Percentiles rank a stretch among this genome's conserved stretches.
phyloP scores from a whole-genome alignment of 2,888 invertebrate genomes.

The Orthonychiurus folsomi region DNA sequence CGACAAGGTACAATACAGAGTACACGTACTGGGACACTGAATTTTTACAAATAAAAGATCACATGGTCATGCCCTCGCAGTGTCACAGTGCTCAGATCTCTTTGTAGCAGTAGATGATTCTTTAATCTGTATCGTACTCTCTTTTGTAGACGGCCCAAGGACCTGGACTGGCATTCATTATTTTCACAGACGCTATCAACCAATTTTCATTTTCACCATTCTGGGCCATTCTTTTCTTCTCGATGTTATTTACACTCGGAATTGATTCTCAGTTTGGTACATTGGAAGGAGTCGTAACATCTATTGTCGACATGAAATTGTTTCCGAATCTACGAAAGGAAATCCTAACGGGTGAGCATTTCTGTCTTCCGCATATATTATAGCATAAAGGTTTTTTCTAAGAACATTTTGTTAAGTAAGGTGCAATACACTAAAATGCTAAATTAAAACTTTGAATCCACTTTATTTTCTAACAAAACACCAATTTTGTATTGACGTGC shows the following conservation, averaged over 20 bases:
- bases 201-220: constrained; percentile 93
- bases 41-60: not conserved
- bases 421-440: too few species aligned
- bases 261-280: constrained; percentile 85
- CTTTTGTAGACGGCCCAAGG: constrained; percentile 81
- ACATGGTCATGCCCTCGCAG: not conserved
- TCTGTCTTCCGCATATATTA: constrained; percentile 3
- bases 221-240: constrained; percentile 91
- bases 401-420: not conserved
- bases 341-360: constrained; percentile 61
- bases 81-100: not conserved
- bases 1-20: constrained; percentile 62
- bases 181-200: constrained; percentile 95
- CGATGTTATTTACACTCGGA: constrained; percentile 92
- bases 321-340: constrained; percentile 86
- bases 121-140: not conserved
- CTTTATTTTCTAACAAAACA: too few species aligned
- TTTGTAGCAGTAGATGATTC: not conserved
- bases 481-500: too few species aligned
- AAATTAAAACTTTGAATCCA: too few species aligned
- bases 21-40: not conserved
- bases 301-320: constrained; percentile 87
- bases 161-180: constrained; percentile 91
- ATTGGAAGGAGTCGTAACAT: constrained; percentile 88
- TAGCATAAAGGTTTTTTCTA: not conserved